A percentile compares a stretch with the other conserved stretches of the same genome.
Evolutionary conservation across 2,797 vertebrate species (phyloP).

Genomic region (Gymnodraco acuticeps): DNA sequence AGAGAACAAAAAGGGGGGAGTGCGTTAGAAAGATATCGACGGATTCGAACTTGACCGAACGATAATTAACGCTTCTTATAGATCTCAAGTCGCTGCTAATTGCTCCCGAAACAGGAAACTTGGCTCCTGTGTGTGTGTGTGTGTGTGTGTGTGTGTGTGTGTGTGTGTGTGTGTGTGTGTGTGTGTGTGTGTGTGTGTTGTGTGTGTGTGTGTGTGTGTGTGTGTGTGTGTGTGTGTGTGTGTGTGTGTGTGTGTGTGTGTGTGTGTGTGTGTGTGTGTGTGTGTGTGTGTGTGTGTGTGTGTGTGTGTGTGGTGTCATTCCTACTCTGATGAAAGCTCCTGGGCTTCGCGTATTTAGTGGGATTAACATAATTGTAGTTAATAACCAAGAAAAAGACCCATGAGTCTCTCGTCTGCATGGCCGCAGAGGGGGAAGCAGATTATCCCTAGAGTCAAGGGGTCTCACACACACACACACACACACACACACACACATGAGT

Average conservation of each 20-base stretch:
- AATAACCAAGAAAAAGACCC: slow-evolving; percentile 64
- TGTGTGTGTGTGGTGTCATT: slow-evolving; percentile 8
- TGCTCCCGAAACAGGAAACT: too few relatives aligned
- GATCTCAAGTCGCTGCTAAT: too few relatives aligned
- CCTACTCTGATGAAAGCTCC: slow-evolving; percentile 29
- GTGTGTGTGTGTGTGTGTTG: too few relatives aligned
- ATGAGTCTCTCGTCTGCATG: slow-evolving; percentile 39
- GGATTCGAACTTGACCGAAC: too few relatives aligned
- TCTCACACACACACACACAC: slow-evolving; percentile 8
- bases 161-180: too few relatives aligned
- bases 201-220: too few relatives aligned
- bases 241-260: neutral
- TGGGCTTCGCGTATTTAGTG: slow-evolving; percentile 3
- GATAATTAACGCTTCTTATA: too few relatives aligned
- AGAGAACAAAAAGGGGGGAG: too few relatives aligned
- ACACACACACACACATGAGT: neutral
- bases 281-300: slow-evolving; percentile 6
- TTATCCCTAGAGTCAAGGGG: slow-evolving; percentile 26
- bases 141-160: too few relatives aligned
- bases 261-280: slow-evolving; percentile 3
- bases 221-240: neutral
- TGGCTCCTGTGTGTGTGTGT: too few relatives aligned
- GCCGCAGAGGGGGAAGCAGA: slow-evolving; percentile 38
- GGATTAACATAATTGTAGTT: slow-evolving; percentile 70
- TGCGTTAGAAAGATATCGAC: too few relatives aligned